Evolutionary conservation across 2,888 invertebrate genomes (phyloP).

Genomic region (Epinotia bilunana): DNA sequence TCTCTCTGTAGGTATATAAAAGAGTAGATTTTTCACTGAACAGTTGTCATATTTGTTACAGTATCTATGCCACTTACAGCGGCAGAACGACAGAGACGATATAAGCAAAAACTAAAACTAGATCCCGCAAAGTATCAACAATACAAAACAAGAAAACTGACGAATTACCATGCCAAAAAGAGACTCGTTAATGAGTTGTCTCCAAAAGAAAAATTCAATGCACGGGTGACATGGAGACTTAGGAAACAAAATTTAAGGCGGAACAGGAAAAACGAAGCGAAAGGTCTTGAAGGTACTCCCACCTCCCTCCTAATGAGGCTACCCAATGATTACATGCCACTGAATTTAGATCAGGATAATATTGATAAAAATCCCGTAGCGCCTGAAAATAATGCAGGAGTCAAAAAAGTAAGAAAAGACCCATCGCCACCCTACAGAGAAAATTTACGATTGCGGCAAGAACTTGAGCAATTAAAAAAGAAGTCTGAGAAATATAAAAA

Average conservation of each 20-base stretch:
- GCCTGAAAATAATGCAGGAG: neutral
- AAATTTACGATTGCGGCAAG: neutral
- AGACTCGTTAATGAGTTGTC: conserved; percentile 44
- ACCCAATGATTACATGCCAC: no score
- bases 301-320: no score
- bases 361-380: no score
- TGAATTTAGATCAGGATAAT: no score
- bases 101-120: conserved; percentile 44
- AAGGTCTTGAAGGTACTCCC: no score
- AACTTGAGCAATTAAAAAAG: neutral
- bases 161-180: conserved; percentile 42
- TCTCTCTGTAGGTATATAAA: no score
- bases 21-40: no score
- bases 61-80: conserved; percentile 34
- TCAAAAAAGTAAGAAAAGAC: neutral
- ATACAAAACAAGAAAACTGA: conserved; percentile 40
- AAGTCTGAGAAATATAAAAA: neutral
- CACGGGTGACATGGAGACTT: conserved; percentile 3
- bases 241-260: neutral
- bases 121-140: conserved; percentile 42
- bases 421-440: neutral
- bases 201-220: conserved; percentile 43
- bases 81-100: conserved; percentile 44
- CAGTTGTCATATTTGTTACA: neutral
- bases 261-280: neutral